phyloP scores from a whole-genome alignment of 2,797 vertebrate genomes.

The Gallirallus australis region DNA sequence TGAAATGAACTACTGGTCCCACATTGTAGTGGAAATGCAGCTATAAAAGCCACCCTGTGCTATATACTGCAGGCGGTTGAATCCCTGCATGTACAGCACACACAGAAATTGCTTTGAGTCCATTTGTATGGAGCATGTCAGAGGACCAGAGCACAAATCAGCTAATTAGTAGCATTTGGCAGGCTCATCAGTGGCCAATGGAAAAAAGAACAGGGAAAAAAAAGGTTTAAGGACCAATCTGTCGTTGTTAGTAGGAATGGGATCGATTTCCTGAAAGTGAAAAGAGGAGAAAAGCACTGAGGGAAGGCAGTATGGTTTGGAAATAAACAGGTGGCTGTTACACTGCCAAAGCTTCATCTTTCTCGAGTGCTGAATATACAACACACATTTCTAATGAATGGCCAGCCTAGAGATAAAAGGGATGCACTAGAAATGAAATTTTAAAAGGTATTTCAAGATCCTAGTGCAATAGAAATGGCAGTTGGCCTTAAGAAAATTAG shows the following conservation, averaged over 20 bases:
- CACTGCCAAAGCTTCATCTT: background rate
- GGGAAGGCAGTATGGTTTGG: background rate
- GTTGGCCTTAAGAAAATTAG: slow-evolving; percentile 3
- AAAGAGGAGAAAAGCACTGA: background rate
- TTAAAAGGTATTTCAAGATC: background rate
- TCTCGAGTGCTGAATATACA: fast-evolving
- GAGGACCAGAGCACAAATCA: background rate
- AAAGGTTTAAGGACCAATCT: background rate
- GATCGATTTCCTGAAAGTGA: background rate
- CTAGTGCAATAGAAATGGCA: background rate
- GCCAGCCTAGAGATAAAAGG: slow-evolving; percentile 15
- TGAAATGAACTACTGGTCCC: background rate
- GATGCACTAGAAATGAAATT: slow-evolving; percentile 16
- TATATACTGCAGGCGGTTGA: background rate
- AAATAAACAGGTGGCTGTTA: background rate
- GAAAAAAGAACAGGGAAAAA: background rate
- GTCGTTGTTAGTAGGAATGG: background rate
- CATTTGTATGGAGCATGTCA: background rate
- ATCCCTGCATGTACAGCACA: background rate
- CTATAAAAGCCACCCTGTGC: background rate
- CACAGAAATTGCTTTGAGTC: background rate
- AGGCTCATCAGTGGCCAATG: background rate
- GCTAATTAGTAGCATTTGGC: background rate
- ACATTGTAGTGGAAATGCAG: background rate
- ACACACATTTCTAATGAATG: background rate